Conservation (phyloP, 2,888 invertebrate species). For the Drosophila robusta region DNA sequence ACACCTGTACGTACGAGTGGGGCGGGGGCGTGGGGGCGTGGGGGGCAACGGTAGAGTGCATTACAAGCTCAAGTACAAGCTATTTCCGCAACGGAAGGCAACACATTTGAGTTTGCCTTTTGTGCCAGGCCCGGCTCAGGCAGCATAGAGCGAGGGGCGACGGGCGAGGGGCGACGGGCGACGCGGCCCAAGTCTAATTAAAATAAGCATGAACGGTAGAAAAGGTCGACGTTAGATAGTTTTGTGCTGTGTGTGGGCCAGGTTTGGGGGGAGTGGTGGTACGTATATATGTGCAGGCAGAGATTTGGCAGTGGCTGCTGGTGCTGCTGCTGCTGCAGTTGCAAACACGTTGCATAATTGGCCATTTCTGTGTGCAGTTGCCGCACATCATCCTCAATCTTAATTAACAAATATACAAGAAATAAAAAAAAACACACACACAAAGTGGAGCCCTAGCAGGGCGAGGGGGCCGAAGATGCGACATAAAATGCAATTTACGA, state of each 20-base stretch:
- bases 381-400: conserved; percentile 78
- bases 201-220: conserved; percentile 69
- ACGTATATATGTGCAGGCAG: conserved; percentile 13
- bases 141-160: neutral
- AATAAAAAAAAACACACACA: conserved; percentile 45
- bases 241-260: neutral
- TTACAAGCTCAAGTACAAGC: conserved; percentile 73
- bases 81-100: conserved; percentile 76
- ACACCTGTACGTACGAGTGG: conserved; percentile 31
- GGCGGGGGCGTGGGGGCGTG: neutral
- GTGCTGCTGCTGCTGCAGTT: too few relatives aligned
- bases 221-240: conserved; percentile 65
- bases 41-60: conserved; percentile 37
- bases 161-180: neutral
- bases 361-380: conserved; percentile 77
- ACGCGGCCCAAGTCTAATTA: conserved; percentile 67
- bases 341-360: conserved; percentile 76
- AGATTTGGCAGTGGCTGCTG: conserved; percentile 48
- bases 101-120: conserved; percentile 63
- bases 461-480: conserved; percentile 50
- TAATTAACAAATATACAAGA: conserved; percentile 79
- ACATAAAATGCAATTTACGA: conserved; percentile 80
- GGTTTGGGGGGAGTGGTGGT: neutral
- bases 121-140: conserved; percentile 39
- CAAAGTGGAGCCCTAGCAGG: neutral